Conservation (phyloP, 2,113 vertebrate genomes). For the Corynorhinus townsendii region DNA sequence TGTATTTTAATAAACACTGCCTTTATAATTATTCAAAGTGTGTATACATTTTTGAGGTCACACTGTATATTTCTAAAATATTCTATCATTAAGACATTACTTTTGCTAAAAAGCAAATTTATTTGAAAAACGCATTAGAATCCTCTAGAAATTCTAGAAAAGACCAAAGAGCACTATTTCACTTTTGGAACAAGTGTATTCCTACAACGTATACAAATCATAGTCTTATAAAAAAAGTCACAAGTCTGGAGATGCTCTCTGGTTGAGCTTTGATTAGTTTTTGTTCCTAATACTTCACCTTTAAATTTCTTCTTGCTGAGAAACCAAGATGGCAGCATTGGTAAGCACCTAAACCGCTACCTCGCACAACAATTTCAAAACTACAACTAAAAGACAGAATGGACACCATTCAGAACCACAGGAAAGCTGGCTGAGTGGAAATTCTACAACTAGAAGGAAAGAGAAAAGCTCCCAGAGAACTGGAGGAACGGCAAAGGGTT, state of each 20-base stretch:
- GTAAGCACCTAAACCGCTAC: no score
- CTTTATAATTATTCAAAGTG: no score
- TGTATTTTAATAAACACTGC: no score
- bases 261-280: neutral
- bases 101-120: conserved; percentile 11
- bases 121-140: neutral
- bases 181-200: neutral
- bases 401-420: no score
- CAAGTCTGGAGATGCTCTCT: neutral
- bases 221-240: neutral
- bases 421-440: no score
- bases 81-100: neutral
- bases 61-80: neutral
- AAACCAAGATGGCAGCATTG: no score
- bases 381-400: no score
- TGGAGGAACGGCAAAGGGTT: no score
- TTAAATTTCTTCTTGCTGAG: neutral
- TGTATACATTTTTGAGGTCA: no score
- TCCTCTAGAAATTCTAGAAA: neutral
- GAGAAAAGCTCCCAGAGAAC: no score
- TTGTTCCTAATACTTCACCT: neutral
- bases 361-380: no score
- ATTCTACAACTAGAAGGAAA: no score
- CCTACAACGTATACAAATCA: neutral
- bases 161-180: neutral